phyloP scores from a whole-genome alignment of 2,888 invertebrate species.

The Agapostemon virescens region DNA sequence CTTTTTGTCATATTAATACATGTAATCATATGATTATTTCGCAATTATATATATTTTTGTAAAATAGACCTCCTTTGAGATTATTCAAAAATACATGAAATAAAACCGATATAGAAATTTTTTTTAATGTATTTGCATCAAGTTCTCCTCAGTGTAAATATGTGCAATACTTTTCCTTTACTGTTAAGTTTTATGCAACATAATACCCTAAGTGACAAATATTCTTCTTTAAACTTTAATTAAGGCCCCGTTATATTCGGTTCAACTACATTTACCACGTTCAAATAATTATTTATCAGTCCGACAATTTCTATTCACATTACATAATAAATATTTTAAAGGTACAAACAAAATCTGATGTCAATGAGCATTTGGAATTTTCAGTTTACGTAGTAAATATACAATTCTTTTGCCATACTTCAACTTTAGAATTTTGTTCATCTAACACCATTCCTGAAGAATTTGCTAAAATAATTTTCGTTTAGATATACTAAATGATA shows the following conservation, averaged over 20 bases:
- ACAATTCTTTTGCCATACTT: constrained; percentile 29
- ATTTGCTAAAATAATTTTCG: constrained; percentile 27
- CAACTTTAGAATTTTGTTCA: constrained; percentile 21
- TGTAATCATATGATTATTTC: constrained; percentile 26
- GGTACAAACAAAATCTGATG: constrained; percentile 47
- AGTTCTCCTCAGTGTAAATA: constrained; percentile 47
- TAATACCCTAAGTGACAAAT: constrained; percentile 65
- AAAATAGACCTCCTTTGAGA: constrained; percentile 27
- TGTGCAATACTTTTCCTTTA: constrained; percentile 50
- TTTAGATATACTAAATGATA: constrained; percentile 13
- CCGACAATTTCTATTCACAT: constrained; percentile 53
- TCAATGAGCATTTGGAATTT: constrained; percentile 43
- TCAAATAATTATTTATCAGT: constrained; percentile 58
- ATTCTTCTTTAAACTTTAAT: constrained; percentile 61
- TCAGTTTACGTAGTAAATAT: constrained; percentile 14
- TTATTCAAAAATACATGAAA: constrained; percentile 49
- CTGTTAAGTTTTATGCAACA: constrained; percentile 58
- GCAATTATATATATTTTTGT: constrained; percentile 32
- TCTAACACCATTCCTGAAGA: constrained; percentile 6
- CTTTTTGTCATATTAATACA: constrained; percentile 27
- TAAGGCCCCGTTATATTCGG: constrained; percentile 68
- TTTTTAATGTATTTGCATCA: constrained; percentile 46
- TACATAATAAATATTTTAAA: constrained; percentile 49
- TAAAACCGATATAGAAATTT: constrained; percentile 60
- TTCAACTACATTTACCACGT: constrained; percentile 61